Evolutionary conservation across 2,113 vertebrate species (phyloP).

Genomic region (Sorex fumeus): DNA sequence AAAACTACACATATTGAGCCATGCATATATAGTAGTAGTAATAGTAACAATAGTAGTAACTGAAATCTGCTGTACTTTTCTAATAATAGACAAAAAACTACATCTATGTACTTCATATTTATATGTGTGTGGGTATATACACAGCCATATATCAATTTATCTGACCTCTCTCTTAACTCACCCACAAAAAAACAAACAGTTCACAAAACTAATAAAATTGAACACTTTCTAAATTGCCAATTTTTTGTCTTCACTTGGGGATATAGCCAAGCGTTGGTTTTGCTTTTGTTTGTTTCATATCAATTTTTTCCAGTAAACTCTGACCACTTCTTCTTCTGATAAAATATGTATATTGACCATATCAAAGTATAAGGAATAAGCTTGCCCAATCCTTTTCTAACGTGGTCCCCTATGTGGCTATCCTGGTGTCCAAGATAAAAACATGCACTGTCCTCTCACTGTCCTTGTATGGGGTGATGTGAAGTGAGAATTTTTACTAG

Average conservation of each 20-base stretch:
- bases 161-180: background rate
- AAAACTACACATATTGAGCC: background rate
- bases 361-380: background rate
- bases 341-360: background rate
- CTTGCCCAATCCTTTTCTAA: background rate
- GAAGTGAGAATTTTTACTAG: background rate
- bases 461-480: rapidly evolving
- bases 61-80: too few relatives aligned
- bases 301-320: background rate
- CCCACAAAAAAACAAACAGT: background rate
- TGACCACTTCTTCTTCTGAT: background rate
- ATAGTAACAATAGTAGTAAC: too few relatives aligned
- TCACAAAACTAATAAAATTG: background rate
- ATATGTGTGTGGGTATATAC: background rate
- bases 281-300: background rate
- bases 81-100: too few relatives aligned
- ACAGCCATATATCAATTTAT: background rate
- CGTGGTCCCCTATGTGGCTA: background rate
- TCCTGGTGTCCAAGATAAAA: background rate
- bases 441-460: background rate
- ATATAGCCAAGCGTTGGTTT: background rate
- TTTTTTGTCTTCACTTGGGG: background rate
- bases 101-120: background rate
- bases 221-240: slow-evolving; percentile 9
- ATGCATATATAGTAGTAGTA: background rate